Conservation (phyloP, 2,888 invertebrate species). For the Acrobasis repandana region DNA sequence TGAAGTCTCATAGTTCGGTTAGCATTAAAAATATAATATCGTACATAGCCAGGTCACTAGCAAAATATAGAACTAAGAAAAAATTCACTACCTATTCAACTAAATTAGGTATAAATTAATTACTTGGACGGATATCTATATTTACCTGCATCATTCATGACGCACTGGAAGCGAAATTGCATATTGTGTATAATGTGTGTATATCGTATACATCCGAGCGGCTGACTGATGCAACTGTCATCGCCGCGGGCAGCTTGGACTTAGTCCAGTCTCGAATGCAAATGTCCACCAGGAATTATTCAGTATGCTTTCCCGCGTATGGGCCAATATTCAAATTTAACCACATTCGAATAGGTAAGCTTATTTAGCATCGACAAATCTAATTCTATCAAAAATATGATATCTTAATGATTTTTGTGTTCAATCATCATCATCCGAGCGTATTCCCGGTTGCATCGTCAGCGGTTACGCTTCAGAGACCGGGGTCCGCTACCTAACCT, state of each 20-base stretch:
- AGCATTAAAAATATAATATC: no score
- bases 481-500: no score
- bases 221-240: conserved; percentile 62
- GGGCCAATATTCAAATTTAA: conserved; percentile 50
- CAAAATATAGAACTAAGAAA: no score
- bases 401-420: no score
- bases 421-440: no score
- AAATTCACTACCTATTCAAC: background rate
- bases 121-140: background rate
- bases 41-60: no score
- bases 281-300: conserved; percentile 65
- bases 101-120: background rate
- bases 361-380: background rate
- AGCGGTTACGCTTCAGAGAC: no score
- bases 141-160: background rate
- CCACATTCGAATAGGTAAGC: background rate
- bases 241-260: conserved; percentile 63
- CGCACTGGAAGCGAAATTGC: background rate
- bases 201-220: background rate
- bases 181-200: background rate
- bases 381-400: no score
- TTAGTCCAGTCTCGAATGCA: conserved; percentile 62
- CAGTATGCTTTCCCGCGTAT: conserved; percentile 55
- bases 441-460: no score
- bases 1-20: no score